phyloP scores from a whole-genome alignment of 2,797 vertebrate genomes.

The Avahi laniger region DNA sequence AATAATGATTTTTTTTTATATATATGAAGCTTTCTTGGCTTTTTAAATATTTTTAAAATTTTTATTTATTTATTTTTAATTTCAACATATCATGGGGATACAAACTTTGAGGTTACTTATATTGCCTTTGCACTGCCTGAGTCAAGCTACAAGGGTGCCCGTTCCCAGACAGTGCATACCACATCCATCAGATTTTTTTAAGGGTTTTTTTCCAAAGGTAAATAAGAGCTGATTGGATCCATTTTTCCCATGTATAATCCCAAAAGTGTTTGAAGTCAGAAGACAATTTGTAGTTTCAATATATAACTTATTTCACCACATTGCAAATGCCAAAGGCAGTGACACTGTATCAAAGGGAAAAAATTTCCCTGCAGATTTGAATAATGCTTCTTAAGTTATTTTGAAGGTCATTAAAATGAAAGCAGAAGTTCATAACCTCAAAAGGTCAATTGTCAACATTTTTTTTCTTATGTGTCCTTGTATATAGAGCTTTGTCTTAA shows the following conservation, averaged over 20 bases:
- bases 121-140: no score
- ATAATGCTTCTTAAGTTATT: background rate
- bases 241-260: background rate
- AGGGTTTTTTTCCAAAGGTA: background rate
- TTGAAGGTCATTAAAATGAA: slow-evolving; percentile 42
- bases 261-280: slow-evolving; percentile 27
- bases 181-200: background rate
- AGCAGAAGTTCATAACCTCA: slow-evolving; percentile 28
- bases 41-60: background rate
- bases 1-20: background rate
- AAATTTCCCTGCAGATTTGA: slow-evolving; percentile 39
- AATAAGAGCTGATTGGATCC: background rate
- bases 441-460: background rate
- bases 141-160: no score
- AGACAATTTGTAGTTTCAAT: slow-evolving; percentile 50
- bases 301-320: slow-evolving; percentile 48
- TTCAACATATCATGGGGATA: no score
- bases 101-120: no score
- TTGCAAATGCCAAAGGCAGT: slow-evolving; percentile 45
- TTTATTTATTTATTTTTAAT: no score
- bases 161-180: no score
- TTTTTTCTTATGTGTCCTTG: background rate
- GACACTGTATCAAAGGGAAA: slow-evolving; percentile 28
- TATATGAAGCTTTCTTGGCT: background rate
- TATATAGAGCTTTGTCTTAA: background rate